Evolutionary conservation across 2,888 invertebrate species (phyloP), one percentile per base, ranked within the genome.

Genomic region (Chelonus formosanus): DNA sequence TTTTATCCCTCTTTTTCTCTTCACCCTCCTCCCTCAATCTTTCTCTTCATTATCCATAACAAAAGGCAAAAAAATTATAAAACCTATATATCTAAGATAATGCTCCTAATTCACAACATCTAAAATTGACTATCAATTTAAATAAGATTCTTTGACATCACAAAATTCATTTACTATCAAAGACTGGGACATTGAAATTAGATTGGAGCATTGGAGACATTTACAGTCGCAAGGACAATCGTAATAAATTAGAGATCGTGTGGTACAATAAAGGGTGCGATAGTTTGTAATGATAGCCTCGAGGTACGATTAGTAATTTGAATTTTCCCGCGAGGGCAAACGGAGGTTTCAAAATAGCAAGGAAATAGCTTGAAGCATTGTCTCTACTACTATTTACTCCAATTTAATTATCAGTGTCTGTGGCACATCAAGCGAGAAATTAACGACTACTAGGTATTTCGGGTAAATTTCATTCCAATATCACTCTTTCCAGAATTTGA

Each of bases 381-480:
- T 57, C 60, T 34, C 63, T 68, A 76, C 74, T 77, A 79, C 73
- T 83, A 78, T 83, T 83, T 82, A 76, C 80, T 70, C 67, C 76
- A 75, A 77, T 79, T 82, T 83, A 83, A 83, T 83, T 82, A 79
- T 78, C 73, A 73, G 70, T 74, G 74, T 50, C 56, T 57, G 43
- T 32, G 44, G 20, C 31, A 32, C 32, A 10, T 57, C 43, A 57
- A 57, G 43, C 52, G 34, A 52, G 34, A 31, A 52, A 52, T 52
- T 8, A 32, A 32, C 34, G 34, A 31, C 10, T 10, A 5, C 10
- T 10, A 4, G 5, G 40, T 40, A 40, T 40, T 40, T 40, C 40
- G 6, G 6, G 40, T 40, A 6, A 40, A 40, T 40, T 5, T 40
- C 40, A 20, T 20, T 20, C 20, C 20, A 20, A 20, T 20, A 20